Percentiles rank a stretch among this genome's conserved stretches.
These are phyloP conservation scores for Pyxicephalus adspersus DNA, from an alignment of 2,113 vertebrate species.

Conservation along the genomic window DNA sequence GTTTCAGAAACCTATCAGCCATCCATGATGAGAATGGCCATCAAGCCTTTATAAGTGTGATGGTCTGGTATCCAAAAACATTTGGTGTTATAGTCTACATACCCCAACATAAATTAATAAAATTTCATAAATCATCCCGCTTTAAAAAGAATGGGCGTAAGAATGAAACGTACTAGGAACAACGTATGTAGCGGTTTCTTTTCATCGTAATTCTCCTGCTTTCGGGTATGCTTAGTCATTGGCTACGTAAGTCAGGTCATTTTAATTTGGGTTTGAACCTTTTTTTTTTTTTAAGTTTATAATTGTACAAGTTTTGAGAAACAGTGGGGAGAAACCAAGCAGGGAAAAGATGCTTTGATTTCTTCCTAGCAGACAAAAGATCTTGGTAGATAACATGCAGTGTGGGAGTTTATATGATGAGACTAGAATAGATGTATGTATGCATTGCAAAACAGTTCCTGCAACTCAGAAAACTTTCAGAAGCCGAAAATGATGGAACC, in stretches of 20 bases:
- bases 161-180: background rate
- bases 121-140: background rate
- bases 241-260: background rate
- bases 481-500: conserved; percentile 46
- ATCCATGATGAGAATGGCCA: no score
- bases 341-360: conserved; percentile 39
- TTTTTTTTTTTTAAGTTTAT: background rate
- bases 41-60: no score
- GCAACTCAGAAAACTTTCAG: conserved; percentile 38
- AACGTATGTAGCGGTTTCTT: background rate
- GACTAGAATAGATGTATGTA: conserved; percentile 20
- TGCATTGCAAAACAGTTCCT: conserved; percentile 45
- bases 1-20: no score
- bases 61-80: no score
- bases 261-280: background rate
- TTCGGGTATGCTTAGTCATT: conserved; percentile 20
- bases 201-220: background rate
- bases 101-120: no score
- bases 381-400: conserved; percentile 37
- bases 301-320: conserved; percentile 16
- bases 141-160: background rate
- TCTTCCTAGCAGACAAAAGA: conserved; percentile 30
- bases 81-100: no score
- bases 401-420: conserved; percentile 50
- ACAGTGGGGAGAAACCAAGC: conserved; percentile 19